Evolutionary conservation across 2,797 vertebrate species (phyloP), one percentile per base, ranked within the genome.

Genomic region (Diplodus sargus): DNA sequence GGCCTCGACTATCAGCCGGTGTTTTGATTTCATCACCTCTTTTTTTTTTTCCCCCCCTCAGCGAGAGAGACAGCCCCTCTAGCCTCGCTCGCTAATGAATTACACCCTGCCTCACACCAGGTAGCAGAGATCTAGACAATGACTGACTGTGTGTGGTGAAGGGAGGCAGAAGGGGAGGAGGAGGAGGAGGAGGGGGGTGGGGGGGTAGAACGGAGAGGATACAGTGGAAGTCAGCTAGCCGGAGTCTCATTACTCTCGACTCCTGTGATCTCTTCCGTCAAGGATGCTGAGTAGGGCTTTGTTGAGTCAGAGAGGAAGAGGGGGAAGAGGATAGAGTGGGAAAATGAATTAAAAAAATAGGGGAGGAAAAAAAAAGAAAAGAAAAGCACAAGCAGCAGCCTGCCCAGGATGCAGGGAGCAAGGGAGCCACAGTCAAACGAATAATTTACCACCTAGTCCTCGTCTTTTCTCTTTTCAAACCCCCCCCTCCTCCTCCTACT

Each of bases 21-120:
- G 78, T 90, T 92, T 89, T 91, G 91, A 93, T 92, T 91, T 86
- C 85, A 84, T 90, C 91, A 79, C 66, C 75, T 72, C 70, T 81
- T 68, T 74, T 81, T 74, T 28, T 28, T 28, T 28, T 4, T 4
- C 28, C 28, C 43, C n/a, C 64, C n/a, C 64, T 66, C 87, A 61
- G 84, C 67, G 25, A 62, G 86, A 51, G 57, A 90, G 88, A 82
- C 78, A 70, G 81, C 65, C 76, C 88, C 84, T 84, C 82, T n/a
- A 89, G 87, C 90, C 72, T 84, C 52, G 42, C 85, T 91, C 56
- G 45, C 89, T 94, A 94, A 94, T 94, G 92, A 94, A 95, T 95
- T 92, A 94, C 89, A 92, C 90, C 86, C 92, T 79, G 88, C 79
- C 85, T 88, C 89, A 82, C 89, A 82, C 87, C 87, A 92, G 90